A percentile compares a stretch with the other conserved stretches of the same genome.
These are phyloP conservation scores for Tragelaphus oryx DNA, from an alignment of 2,797 vertebrate genomes.

Conservation along the genomic window DNA sequence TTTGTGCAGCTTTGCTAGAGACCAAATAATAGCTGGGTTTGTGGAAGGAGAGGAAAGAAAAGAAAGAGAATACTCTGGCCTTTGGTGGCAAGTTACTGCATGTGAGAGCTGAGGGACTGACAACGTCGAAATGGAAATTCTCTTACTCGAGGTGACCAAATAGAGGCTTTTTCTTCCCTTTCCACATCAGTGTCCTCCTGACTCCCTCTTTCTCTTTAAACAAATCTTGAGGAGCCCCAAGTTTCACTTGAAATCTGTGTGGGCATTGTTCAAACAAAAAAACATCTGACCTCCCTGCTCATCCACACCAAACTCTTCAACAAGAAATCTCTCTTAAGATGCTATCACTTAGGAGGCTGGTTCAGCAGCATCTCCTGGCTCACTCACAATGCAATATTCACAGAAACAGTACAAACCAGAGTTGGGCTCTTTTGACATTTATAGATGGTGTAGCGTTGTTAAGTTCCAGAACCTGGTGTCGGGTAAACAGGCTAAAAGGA, in stretches of 20 bases:
- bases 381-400: neutral
- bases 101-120: neutral
- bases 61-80: neutral
- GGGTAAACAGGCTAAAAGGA: neutral
- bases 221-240: neutral
- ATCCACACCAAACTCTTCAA: neutral
- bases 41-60: neutral
- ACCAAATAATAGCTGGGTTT: constrained; percentile 19
- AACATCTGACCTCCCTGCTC: neutral
- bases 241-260: neutral
- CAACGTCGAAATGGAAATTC: neutral
- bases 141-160: neutral
- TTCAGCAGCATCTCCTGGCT: neutral
- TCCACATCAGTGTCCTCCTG: neutral
- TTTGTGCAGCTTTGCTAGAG: constrained; percentile 12
- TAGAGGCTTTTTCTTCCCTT: neutral
- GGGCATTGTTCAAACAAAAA: neutral
- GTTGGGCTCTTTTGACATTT: neutral
- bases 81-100: neutral
- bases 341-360: fast-evolving
- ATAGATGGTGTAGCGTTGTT: fast-evolving
- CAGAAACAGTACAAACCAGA: neutral
- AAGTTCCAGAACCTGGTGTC: neutral
- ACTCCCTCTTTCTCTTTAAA: neutral
- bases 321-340: neutral